phyloP scores from a whole-genome alignment of 2,888 invertebrate genomes.

The Halocaridina rubra region DNA sequence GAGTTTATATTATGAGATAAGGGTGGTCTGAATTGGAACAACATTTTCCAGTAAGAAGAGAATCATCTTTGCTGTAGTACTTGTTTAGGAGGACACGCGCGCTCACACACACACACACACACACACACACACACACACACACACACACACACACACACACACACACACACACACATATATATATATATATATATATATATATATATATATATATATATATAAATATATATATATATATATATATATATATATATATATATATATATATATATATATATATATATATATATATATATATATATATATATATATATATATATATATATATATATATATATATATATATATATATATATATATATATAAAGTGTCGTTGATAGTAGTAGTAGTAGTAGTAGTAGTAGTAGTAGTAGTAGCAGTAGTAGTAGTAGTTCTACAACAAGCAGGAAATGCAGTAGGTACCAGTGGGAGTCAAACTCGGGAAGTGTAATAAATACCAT shows the following conservation, averaged over 20 bases:
- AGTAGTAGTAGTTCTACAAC: too few species aligned
- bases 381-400: background rate
- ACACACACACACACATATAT: background rate
- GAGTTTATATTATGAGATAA: too few species aligned
- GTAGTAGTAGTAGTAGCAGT: too few species aligned
- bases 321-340: slow-evolving; percentile 4
- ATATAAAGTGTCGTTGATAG: background rate
- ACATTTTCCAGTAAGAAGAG: too few species aligned
- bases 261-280: background rate
- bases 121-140: background rate
- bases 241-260: background rate
- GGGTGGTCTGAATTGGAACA: too few species aligned
- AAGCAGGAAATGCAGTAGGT: too few species aligned
- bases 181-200: background rate
- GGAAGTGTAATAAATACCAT: too few species aligned
- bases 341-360: background rate
- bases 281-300: background rate
- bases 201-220: background rate
- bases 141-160: background rate
- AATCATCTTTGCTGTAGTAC: background rate
- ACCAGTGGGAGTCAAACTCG: too few species aligned
- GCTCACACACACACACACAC: too few species aligned
- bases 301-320: slow-evolving; percentile 11
- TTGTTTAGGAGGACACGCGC: background rate
- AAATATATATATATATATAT: background rate